Evolutionary conservation across 2,113 vertebrate genomes (phyloP), one percentile per base, ranked within the genome.

Genomic region (Condylura cristata): DNA sequence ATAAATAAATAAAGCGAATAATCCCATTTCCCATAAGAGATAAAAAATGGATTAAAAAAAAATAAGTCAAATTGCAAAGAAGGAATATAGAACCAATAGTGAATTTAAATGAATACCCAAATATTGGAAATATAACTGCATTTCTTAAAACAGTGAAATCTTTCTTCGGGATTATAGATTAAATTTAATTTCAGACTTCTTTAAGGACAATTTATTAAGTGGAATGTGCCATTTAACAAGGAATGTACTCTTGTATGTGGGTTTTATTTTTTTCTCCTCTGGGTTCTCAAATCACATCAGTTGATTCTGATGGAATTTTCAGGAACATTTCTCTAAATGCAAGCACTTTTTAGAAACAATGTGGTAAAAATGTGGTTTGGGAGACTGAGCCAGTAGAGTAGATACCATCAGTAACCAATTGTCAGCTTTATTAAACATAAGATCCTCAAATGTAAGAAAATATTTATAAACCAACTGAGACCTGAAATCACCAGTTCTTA

Each of bases 1-100:
- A 96, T 97, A 96, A 97, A 96, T 95, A 97, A 97, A 94, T 96
- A 95, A 96, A 96, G 90, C 53, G 76, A 95, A 84, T 92, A 95
- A 96, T 96, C 39, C 48, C 58, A 92, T 90, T 90, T 96, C 96
- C 76, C 93, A 34, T 79, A 95, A 95, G 86, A 89, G 46, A 85
- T 51, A 95, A 75, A 93, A 72, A 96, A 94, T 60, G n/a, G 16
- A 26, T 76, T 92, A 80, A 85, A 61, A 70, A 66, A 89, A 95
- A 89, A 90, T 56, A 90, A 96, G 48, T 91, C 39, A 96, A 86
- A 70, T 65, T 83, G 68, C 60, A 92, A 61, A 68, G 80, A 84
- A 92, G 61, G 81, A 96, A 48, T 87, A 44, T 58, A 89, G 32
- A 16, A 86, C 83, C 68, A 78, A 34, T 83, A 90, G 63, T 86